Evolutionary conservation across 2,797 vertebrate genomes (phyloP).

Genomic region (Platalea minor): DNA sequence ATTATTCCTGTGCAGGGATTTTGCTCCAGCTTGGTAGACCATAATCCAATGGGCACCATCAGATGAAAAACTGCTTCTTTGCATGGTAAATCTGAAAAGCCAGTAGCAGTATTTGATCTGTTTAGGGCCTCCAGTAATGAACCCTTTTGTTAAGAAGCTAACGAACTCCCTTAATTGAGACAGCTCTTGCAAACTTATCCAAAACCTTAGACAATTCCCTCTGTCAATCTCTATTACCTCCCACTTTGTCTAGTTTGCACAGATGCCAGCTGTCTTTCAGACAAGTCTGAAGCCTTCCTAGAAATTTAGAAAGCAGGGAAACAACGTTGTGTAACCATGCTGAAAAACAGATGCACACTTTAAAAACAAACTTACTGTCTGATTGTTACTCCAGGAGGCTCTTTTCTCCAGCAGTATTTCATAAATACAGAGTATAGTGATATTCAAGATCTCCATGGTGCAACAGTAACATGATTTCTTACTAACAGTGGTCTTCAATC

Average conservation of each 20-base stretch:
- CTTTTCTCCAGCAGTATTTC: not conserved
- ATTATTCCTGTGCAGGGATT: not conserved
- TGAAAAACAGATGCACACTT: not conserved
- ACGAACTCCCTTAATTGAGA: not conserved
- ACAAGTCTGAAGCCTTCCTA: not conserved
- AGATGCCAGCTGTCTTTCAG: not conserved
- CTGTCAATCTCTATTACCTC: constrained; percentile 1
- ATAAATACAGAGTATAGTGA: not conserved
- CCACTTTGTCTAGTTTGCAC: not conserved
- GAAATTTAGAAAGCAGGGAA: not conserved
- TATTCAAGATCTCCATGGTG: not conserved
- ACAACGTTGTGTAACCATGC: not conserved
- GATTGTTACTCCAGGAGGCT: not conserved
- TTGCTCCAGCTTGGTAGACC: not conserved
- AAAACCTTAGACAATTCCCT: constrained; percentile 23
- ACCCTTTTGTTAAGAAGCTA: not conserved
- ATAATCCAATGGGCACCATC: not conserved
- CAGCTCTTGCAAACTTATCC: not conserved
- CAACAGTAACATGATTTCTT: not conserved
- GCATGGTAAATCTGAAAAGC: not conserved
- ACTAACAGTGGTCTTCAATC: not conserved
- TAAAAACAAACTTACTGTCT: not conserved
- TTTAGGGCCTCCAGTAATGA: not conserved
- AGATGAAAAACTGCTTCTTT: not conserved
- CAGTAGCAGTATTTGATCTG: not conserved